These are phyloP conservation scores for Drosophila acutilabella DNA, from an alignment of 2,888 invertebrate species.

Conservation along the genomic window DNA sequence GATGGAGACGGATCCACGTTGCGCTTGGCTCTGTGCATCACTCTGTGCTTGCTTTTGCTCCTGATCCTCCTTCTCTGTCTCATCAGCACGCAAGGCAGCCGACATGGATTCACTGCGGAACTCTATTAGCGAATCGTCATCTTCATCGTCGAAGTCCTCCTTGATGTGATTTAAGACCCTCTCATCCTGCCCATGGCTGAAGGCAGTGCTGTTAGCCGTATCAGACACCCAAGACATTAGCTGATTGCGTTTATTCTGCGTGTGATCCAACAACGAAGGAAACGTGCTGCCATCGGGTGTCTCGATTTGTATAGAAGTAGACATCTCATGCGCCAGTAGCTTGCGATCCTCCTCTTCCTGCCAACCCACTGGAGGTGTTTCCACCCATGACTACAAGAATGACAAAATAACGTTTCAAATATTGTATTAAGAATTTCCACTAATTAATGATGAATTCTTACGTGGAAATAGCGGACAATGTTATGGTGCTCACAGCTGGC, in stretches of 20 bases:
- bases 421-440: conserved; percentile 85
- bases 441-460: conserved; percentile 82
- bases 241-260: conserved; percentile 67
- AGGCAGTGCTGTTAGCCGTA: conserved; percentile 72
- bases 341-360: conserved; percentile 91
- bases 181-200: conserved; percentile 58
- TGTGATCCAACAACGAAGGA: conserved; percentile 65
- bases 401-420: conserved; percentile 85
- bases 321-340: conserved; percentile 79
- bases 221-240: conserved; percentile 80
- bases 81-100: conserved; percentile 61
- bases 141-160: conserved; percentile 66
- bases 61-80: conserved; percentile 25
- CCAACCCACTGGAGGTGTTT: conserved; percentile 95
- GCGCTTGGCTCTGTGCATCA: conserved; percentile 11
- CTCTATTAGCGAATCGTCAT: conserved; percentile 82
- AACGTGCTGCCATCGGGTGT: conserved; percentile 82
- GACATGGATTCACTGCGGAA: conserved; percentile 83
- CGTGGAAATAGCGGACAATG: conserved; percentile 93
- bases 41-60: conserved; percentile 7
- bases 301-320: conserved; percentile 85
- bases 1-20: conserved; percentile 72
- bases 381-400: conserved; percentile 93
- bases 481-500: conserved; percentile 97
- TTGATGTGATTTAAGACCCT: conserved; percentile 40